Base-by-base conservation (phyloP, 2,113 vertebrate genomes). In the Apaloderma vittatum region DNA sequence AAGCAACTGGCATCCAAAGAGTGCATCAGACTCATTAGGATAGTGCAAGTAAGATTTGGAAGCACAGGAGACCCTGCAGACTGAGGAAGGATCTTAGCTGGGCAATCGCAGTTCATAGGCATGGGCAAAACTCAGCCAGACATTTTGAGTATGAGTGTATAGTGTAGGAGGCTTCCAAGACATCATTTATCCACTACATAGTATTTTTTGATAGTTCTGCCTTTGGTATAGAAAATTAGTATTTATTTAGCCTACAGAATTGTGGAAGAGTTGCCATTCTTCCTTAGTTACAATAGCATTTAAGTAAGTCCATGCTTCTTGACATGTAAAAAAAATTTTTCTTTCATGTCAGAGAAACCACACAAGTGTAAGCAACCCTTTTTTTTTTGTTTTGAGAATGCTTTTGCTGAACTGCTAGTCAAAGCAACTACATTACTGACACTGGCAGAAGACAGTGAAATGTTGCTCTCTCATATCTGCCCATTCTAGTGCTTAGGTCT, bases 21-120 rank as follows among this genome's bases (percentile, higher is more conserved):
- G 59, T 90, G 66, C 40, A 71, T 37, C n/a, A 55, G 71, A 91
- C 62, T 94, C 78, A 78, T 88, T 95, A 66, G 34, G 40, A 77
- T 75, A 86, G 36, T 65, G n/a, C 83, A 97, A 97, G 91, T 80
- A 94, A 91, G 65, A 94, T 85, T 46, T 96, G 49, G 68, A 95
- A 88, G 62, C 62, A 91, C 67, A 82, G 29, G 45, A 94, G 68
- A 91, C 27, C 52, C 37, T 34, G 65, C 48, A 51, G 32, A 8
- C 24, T 49, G 32, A 74, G 66, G 43, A 80, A 77, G 20, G 19
- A 32, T 71, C 48, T 89, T 81, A 94, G 52, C 57, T 3, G 65
- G 58, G 72, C 23, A 88, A n/a, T 36, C 24, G 21, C 34, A 68
- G 37, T 52, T 61, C 34, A 57, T 29, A 81, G 79, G 22, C 76